Conservation (phyloP, 2,888 invertebrate species). For the Acronicta aceris region DNA sequence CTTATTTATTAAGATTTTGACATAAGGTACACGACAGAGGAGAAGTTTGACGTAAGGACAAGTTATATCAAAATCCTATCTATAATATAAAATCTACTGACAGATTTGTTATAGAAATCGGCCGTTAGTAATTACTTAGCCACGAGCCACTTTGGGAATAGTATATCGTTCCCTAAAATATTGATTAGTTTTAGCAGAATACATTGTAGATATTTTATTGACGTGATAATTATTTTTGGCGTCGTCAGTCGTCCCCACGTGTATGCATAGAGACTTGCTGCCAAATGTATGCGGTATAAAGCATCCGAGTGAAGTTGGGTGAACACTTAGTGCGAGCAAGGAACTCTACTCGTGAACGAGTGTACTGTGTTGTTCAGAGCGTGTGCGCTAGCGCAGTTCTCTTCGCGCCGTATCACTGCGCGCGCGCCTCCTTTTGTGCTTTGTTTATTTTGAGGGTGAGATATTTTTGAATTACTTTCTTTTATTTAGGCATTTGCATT, state of each 20-base stretch:
- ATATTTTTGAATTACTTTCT: slow-evolving; percentile 23
- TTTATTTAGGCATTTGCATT: not conserved
- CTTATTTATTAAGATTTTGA: no score
- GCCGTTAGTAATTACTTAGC: no score
- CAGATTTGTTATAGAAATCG: no score
- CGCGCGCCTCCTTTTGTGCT: slow-evolving; percentile 46
- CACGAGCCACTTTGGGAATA: not conserved
- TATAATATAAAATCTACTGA: no score
- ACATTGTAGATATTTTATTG: slow-evolving; percentile 49
- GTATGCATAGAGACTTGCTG: slow-evolving; percentile 25
- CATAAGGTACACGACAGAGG: no score
- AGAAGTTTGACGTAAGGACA: no score
- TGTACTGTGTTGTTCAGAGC: slow-evolving; percentile 20
- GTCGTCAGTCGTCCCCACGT: slow-evolving; percentile 40
- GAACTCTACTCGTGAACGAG: slow-evolving; percentile 40
- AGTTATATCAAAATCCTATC: no score
- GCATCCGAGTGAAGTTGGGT: slow-evolving; percentile 28
- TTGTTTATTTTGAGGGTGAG: slow-evolving; percentile 48
- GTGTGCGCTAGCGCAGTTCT: slow-evolving; percentile 49
- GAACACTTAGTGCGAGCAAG: slow-evolving; percentile 40
- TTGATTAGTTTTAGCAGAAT: slow-evolving; percentile 23
- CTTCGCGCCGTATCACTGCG: slow-evolving; percentile 40
- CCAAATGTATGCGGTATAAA: slow-evolving; percentile 45
- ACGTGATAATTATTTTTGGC: slow-evolving; percentile 47
- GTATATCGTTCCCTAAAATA: not conserved